phyloP scores from a whole-genome alignment of 2,888 invertebrate genomes.

The Geophilus truncorum region DNA sequence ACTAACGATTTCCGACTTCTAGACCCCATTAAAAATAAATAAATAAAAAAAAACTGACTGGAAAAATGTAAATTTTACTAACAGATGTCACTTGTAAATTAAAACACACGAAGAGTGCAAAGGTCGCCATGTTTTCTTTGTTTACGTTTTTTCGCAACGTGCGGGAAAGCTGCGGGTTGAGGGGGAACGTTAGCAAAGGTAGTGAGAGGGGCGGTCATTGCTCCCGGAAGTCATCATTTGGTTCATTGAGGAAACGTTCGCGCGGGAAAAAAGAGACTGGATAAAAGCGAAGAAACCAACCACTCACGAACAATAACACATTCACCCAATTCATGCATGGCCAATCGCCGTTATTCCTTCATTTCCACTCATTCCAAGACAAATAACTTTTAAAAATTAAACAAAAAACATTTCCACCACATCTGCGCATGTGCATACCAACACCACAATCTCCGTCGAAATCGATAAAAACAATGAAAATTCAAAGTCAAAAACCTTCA shows the following conservation, averaged over 20 bases:
- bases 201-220: slow-evolving; percentile 17
- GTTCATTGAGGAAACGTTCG: slow-evolving; percentile 17
- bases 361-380: neutral
- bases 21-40: too few species aligned
- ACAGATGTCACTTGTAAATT: too few species aligned
- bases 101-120: neutral
- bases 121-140: neutral
- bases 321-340: neutral
- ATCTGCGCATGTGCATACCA: too few species aligned
- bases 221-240: slow-evolving; percentile 7
- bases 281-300: neutral
- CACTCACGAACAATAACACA: slow-evolving; percentile 7
- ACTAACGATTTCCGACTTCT: too few species aligned
- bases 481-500: neutral
- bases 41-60: too few species aligned
- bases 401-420: too few species aligned
- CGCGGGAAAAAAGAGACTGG: neutral
- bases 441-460: too few species aligned
- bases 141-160: neutral
- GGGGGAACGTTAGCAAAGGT: neutral
- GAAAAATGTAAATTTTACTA: too few species aligned
- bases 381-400: neutral
- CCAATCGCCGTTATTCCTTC: neutral
- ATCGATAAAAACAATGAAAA: neutral
- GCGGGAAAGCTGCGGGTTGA: neutral